phyloP scores from a whole-genome alignment of 2,113 vertebrate genomes.

The Chaetorhynchus papuensis region DNA sequence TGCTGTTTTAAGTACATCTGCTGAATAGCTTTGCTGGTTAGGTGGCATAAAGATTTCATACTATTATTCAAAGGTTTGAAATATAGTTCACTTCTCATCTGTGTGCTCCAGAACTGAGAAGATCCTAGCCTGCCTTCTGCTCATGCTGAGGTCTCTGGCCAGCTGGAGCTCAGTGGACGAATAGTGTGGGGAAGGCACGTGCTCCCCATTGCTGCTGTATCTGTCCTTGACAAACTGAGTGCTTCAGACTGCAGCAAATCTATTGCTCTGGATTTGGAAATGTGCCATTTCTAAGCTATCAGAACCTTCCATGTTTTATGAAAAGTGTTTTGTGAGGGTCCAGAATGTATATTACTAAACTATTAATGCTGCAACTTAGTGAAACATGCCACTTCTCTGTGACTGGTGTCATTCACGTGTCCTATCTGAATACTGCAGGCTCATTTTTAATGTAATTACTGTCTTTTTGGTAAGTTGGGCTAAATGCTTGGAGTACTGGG shows the following conservation, averaged over 20 bases:
- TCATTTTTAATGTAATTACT: background rate
- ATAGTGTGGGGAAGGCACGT: background rate
- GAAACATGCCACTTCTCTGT: background rate
- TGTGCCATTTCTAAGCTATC: background rate
- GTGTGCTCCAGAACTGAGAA: background rate
- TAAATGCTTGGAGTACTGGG: background rate
- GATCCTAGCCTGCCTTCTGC: background rate
- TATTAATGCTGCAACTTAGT: background rate
- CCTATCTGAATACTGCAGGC: background rate
- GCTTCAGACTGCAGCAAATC: background rate
- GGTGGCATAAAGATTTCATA: background rate
- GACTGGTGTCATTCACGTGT: background rate
- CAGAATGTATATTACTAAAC: background rate
- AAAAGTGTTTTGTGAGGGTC: background rate
- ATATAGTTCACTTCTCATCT: background rate
- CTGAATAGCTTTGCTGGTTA: background rate
- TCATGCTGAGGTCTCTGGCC: background rate
- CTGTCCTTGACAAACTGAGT: background rate
- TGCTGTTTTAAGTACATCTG: background rate
- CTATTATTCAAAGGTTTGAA: background rate
- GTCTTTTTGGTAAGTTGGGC: background rate
- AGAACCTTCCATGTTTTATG: background rate
- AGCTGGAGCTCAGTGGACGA: background rate
- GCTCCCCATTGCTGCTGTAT: background rate
- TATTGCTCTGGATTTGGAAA: background rate